A percentile compares a stretch with the other conserved stretches of the same genome.
Conservation (phyloP, 2,113 vertebrate genomes). For the Illadopsis cleaveri region DNA sequence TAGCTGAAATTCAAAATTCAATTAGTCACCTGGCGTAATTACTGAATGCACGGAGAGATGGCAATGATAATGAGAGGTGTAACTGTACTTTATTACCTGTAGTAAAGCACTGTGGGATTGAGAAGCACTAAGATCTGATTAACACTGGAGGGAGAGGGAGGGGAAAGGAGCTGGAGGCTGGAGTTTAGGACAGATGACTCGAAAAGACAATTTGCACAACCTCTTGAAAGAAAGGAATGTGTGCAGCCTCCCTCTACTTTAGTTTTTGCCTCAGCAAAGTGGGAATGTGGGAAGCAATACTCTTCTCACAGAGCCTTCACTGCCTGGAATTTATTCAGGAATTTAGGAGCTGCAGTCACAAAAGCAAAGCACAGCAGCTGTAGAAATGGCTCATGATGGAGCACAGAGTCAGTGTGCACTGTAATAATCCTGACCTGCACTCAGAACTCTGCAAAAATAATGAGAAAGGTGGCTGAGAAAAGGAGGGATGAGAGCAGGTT, state of each 20-base stretch:
- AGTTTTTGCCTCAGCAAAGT: neutral
- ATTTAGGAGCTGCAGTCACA: neutral
- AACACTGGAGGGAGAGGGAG: neutral
- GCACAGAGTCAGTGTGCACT: fast-evolving
- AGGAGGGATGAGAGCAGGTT: neutral
- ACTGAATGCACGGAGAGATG: neutral
- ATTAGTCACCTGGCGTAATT: conserved; percentile 46
- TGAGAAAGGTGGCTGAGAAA: neutral
- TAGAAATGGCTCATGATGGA: neutral
- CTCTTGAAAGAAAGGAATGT: neutral
- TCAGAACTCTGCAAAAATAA: neutral
- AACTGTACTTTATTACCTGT: neutral
- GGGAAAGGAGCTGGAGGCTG: neutral
- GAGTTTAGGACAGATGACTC: neutral
- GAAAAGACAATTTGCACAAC: neutral
- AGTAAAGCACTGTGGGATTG: neutral
- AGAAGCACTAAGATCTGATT: neutral
- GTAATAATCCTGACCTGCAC: neutral
- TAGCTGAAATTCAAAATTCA: conserved; percentile 47
- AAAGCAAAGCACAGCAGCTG: neutral
- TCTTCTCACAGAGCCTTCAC: neutral
- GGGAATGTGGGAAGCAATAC: neutral
- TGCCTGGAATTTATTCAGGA: neutral
- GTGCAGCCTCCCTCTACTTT: neutral
- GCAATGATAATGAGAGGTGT: conserved; percentile 3